phyloP scores from a whole-genome alignment of 1,140 invertebrate genomes.

The Helicoverpa armigera region DNA sequence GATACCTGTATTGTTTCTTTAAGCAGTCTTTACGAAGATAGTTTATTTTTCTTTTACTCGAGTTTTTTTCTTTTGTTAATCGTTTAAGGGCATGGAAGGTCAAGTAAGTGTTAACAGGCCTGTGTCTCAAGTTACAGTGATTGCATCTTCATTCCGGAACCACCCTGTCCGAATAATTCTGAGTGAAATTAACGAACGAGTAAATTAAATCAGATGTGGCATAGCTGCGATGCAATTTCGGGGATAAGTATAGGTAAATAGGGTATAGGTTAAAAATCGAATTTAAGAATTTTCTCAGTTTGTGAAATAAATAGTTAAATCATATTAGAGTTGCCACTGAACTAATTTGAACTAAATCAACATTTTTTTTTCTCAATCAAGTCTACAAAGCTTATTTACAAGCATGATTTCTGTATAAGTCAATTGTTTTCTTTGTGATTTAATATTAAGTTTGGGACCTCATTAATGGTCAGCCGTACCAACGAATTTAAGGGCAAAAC shows the following conservation, averaged over 20 bases:
- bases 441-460: no score
- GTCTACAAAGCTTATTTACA: no score
- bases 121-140: constrained; percentile 70
- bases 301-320: background rate
- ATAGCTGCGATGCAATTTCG: constrained; percentile 1
- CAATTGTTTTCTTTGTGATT: no score
- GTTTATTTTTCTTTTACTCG: constrained; percentile 39
- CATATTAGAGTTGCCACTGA: background rate
- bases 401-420: no score
- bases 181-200: constrained; percentile 27
- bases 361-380: no score
- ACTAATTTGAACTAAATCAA: no score
- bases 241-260: background rate
- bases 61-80: constrained; percentile 21
- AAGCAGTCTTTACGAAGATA: constrained; percentile 8
- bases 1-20: constrained; percentile 23
- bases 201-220: constrained; percentile 59
- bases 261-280: background rate
- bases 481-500: background rate
- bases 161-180: constrained; percentile 62
- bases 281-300: background rate
- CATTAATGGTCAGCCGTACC: background rate
- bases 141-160: constrained; percentile 79
- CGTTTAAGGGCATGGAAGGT: constrained; percentile 45
- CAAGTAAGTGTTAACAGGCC: constrained; percentile 54